Evolutionary conservation across 2,113 vertebrate species (phyloP), one percentile per base, ranked within the genome.

Genomic region (Eleginops maclovinus): DNA sequence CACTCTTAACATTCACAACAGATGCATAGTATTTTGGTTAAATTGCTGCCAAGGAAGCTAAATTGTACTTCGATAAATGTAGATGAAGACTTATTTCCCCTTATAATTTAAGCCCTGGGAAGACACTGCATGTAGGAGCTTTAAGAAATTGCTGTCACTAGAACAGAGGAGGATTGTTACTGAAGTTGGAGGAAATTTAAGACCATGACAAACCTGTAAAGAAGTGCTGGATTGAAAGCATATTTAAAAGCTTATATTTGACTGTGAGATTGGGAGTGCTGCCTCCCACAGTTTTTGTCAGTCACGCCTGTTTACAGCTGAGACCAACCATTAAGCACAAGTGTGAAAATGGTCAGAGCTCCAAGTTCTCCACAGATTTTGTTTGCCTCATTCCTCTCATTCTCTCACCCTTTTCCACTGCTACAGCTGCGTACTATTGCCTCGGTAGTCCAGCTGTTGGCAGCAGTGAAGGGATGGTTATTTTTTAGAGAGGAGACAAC

Each of bases 331-430:
- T 22, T 47, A 56, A 75, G 43, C 31, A 31, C 63, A 81, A 36
- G 77, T 81, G 80, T 70, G 75, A 84, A 88, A 87, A 70, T 49
- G 76, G 40, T 49, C 4, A 72, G 75, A 19, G 43, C 49, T 83
- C 53, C 67, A 75, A 85, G 77, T 75, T 50, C 40, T 75, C 53
- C 15, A 9, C 74, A 62, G 67, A 72, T 55, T 59, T 50, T 56
- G 41, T 79, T 84, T 58, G 51, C 72, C 67, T 84, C 76, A 79
- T 86, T 88, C 83, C 62, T 86, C 26, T 77, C 81, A 61, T 65
- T 61, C 47, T 56, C 53, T 67, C 55, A 24, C 24, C 9, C 31
- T 17, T 8, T 31, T 56, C 73, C 64, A 21, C 53, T 17, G 65
- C 83, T 80, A 19, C 84, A 84, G 82, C 82, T 82, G 75, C 51